These are phyloP conservation scores for Drosophila nr. perissopoda DNA, from an alignment of 2,888 invertebrate genomes.

Conservation along the genomic window DNA sequence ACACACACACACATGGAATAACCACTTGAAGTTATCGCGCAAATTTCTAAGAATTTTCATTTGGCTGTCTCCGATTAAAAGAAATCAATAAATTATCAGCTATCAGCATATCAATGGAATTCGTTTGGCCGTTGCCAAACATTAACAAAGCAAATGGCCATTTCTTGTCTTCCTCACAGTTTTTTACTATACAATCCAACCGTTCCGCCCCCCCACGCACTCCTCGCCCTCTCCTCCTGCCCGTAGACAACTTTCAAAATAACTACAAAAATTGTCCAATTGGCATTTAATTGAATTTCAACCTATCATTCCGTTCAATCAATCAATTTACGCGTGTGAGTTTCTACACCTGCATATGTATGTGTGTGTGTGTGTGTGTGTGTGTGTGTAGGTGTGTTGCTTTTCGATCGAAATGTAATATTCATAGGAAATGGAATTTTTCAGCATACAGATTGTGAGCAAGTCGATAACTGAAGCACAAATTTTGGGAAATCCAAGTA, in stretches of 20 bases:
- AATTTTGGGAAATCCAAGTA: neutral
- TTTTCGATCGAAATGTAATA: slow-evolving; percentile 17
- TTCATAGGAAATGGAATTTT: slow-evolving; percentile 6
- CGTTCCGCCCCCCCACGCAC: accelerated
- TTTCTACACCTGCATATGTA: neutral
- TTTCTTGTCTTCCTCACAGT: slow-evolving; percentile 29
- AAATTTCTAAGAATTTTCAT: slow-evolving; percentile 65
- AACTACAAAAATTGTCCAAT: slow-evolving; percentile 51
- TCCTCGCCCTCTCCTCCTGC: neutral
- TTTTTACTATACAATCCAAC: neutral
- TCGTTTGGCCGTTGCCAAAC: slow-evolving; percentile 24
- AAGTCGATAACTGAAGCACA: neutral
- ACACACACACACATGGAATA: neutral
- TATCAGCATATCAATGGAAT: slow-evolving; percentile 56
- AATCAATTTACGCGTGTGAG: slow-evolving; percentile 25
- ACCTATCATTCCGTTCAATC: slow-evolving; percentile 32
- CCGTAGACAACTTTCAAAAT: neutral
- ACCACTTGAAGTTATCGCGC: slow-evolving; percentile 49
- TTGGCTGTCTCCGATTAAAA: slow-evolving; percentile 60
- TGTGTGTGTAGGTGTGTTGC: neutral
- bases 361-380: neutral
- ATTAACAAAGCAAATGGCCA: slow-evolving; percentile 41
- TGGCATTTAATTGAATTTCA: slow-evolving; percentile 58
- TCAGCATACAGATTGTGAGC: neutral
- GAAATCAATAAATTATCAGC: slow-evolving; percentile 73